Percentiles rank a stretch among this genome's conserved stretches.
Evolutionary conservation across 2,797 vertebrate species (phyloP).

Genomic region (Buphagus erythrorhynchus): DNA sequence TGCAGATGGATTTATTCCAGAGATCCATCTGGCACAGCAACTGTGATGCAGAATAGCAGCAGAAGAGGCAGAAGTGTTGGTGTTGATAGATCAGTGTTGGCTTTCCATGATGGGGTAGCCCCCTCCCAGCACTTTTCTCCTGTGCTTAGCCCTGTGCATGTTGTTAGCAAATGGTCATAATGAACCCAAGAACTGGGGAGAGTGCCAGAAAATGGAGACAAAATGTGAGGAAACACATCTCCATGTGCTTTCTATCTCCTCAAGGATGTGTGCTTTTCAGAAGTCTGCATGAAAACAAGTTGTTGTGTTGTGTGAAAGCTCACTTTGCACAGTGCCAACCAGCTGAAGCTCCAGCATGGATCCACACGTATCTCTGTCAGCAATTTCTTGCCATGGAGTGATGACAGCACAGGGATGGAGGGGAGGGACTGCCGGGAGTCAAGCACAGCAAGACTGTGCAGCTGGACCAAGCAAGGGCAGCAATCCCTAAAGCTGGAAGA

Average conservation of each 20-base stretch:
- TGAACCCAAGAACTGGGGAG: not conserved
- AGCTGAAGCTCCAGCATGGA: not conserved
- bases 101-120: not conserved
- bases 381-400: not conserved
- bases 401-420: not conserved
- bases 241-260: not conserved
- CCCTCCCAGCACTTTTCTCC: not conserved
- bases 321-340: not conserved
- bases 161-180: not conserved
- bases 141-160: not conserved
- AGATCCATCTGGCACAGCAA: not conserved
- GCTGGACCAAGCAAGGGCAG: not conserved
- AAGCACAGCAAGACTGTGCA: not conserved
- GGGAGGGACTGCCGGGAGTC: not conserved
- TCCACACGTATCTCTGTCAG: not conserved
- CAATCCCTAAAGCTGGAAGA: not conserved
- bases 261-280: not conserved
- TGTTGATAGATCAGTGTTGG: not conserved
- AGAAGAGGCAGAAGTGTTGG: not conserved
- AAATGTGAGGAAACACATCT: not conserved
- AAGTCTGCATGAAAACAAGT: not conserved
- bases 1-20: not conserved
- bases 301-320: not conserved
- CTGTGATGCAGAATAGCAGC: not conserved
- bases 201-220: accelerated